Evolutionary conservation across 2,113 vertebrate species (phyloP).

Genomic region (Coreoperca whiteheadi): DNA sequence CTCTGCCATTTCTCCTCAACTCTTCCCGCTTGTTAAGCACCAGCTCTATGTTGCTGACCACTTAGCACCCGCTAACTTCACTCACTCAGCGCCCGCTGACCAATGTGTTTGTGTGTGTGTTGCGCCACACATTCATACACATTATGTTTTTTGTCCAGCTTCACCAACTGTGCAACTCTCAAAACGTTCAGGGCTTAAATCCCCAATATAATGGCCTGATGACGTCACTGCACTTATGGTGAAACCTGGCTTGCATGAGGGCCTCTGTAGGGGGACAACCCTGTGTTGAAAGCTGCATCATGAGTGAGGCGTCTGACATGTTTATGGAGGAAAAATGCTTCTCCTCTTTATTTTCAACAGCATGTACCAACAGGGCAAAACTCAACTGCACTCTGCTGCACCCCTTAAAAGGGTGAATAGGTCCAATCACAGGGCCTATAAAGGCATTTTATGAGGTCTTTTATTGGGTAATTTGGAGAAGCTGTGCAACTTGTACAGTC

Average conservation of each 20-base stretch:
- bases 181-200: no score
- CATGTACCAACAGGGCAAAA: slow-evolving; percentile 26
- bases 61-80: no score
- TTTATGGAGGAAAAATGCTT: slow-evolving; percentile 31
- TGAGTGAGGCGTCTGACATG: slow-evolving; percentile 15
- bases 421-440: slow-evolving; percentile 57
- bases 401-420: slow-evolving; percentile 63
- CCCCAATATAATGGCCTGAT: no score
- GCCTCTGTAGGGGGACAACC: slow-evolving; percentile 39
- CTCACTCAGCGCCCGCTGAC: no score
- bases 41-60: no score
- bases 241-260: slow-evolving; percentile 71
- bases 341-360: slow-evolving; percentile 34
- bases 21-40: no score
- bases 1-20: no score
- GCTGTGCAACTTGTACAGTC: slow-evolving; percentile 32
- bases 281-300: slow-evolving; percentile 30
- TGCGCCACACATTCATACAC: no score
- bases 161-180: no score
- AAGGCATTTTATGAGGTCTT: slow-evolving; percentile 70
- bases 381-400: slow-evolving; percentile 26
- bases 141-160: no score
- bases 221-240: no score
- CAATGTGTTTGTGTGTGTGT: no score
- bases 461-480: slow-evolving; percentile 66